phyloP scores from a whole-genome alignment of 2,797 vertebrate species.

The Rhynchonycteris naso region DNA sequence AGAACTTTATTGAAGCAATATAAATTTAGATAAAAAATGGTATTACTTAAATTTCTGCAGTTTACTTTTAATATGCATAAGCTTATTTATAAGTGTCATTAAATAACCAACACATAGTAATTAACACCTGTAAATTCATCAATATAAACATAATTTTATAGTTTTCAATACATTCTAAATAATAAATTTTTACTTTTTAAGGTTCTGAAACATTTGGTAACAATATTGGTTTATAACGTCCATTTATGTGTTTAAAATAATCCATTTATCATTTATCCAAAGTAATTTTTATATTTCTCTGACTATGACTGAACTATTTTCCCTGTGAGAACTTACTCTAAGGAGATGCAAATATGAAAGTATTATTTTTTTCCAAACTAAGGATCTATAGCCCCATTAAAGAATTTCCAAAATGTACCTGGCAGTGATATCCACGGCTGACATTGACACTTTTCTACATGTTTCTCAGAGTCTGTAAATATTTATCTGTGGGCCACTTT shows the following conservation, averaged over 20 bases:
- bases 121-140: not conserved
- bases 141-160: not conserved
- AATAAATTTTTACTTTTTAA: not conserved
- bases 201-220: not conserved
- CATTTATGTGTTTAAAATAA: not conserved
- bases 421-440: not conserved
- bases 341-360: not conserved
- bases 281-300: not conserved
- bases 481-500: no score
- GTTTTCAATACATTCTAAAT: not conserved
- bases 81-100: not conserved
- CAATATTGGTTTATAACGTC: not conserved
- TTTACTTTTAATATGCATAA: not conserved
- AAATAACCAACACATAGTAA: not conserved
- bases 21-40: not conserved
- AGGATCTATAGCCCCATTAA: not conserved
- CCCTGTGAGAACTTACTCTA: not conserved
- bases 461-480: not conserved
- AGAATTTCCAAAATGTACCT: conserved; percentile 4
- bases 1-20: not conserved
- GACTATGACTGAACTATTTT: not conserved
- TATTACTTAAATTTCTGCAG: not conserved
- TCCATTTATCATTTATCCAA: not conserved
- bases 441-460: not conserved
- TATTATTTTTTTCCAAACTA: not conserved